A percentile compares a stretch with the other conserved stretches of the same genome.
phyloP scores from a whole-genome alignment of 1,140 invertebrate species.

The Dreissena rostriformis region DNA sequence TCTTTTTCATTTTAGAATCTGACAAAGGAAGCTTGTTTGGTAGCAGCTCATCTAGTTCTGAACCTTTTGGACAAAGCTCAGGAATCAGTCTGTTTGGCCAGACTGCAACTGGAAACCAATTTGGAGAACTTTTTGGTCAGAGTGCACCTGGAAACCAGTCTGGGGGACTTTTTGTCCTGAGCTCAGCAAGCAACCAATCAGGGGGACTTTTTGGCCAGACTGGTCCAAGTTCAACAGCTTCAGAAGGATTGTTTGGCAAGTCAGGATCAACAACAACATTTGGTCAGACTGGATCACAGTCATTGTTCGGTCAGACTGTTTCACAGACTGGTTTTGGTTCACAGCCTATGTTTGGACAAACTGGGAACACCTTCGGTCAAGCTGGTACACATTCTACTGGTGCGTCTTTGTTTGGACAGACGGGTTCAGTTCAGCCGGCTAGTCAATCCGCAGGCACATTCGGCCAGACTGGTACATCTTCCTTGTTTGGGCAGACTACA shows the following conservation, averaged over 20 bases:
- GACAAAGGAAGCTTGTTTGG: slow-evolving; percentile 24
- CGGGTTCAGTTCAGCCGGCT: slow-evolving; percentile 6
- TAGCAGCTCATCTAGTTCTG: slow-evolving; percentile 7
- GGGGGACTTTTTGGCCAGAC: neutral
- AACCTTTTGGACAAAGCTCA: slow-evolving; percentile 20
- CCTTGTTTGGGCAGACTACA: no score
- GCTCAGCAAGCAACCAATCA: neutral
- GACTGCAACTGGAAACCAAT: neutral
- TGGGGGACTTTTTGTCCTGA: neutral
- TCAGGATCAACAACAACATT: slow-evolving; percentile 9
- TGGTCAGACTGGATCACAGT: slow-evolving; percentile 45
- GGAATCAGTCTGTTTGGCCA: neutral
- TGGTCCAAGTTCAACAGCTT: neutral
- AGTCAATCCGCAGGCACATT: neutral
- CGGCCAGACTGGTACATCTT: neutral
- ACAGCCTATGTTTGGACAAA: slow-evolving; percentile 35
- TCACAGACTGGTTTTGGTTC: slow-evolving; percentile 8
- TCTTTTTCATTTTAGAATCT: slow-evolving; percentile 20
- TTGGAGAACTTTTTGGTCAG: neutral
- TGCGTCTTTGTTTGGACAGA: slow-evolving; percentile 3
- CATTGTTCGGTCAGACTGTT: slow-evolving; percentile 39
- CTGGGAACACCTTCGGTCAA: slow-evolving; percentile 8
- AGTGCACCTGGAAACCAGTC: neutral
- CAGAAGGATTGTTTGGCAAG: slow-evolving; percentile 25
- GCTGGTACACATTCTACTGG: no score